A percentile compares a stretch with the other conserved stretches of the same genome.
Conservation (phyloP, 2,888 invertebrate species). For the Escarpia spicata region DNA sequence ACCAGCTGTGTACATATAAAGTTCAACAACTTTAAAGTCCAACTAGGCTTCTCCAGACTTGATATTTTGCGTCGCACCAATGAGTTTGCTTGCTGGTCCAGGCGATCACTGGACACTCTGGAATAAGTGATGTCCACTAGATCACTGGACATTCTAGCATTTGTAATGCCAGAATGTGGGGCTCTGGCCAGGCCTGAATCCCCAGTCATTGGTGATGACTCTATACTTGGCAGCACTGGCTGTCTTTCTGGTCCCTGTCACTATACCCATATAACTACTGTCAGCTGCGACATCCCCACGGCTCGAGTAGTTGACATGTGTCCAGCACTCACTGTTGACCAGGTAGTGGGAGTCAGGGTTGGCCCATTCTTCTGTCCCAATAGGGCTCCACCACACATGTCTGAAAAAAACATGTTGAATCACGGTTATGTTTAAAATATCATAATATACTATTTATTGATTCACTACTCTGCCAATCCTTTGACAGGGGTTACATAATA, state of each 20-base stretch:
- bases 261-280: background rate
- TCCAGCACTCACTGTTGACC: background rate
- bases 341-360: background rate
- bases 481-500: too few relatives aligned
- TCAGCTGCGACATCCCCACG: background rate
- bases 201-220: background rate
- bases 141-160: background rate
- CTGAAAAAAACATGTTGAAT: background rate
- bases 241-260: background rate
- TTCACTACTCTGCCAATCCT: too few relatives aligned
- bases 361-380: background rate
- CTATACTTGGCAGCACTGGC: background rate
- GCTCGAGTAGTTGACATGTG: background rate
- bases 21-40: too few relatives aligned
- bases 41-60: too few relatives aligned
- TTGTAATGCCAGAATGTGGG: background rate
- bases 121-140: too few relatives aligned
- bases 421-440: too few relatives aligned
- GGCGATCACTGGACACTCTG: too few relatives aligned
- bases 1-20: too few relatives aligned
- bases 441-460: too few relatives aligned
- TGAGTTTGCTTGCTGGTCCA: too few relatives aligned
- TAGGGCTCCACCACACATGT: background rate
- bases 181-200: background rate
- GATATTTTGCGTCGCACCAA: too few relatives aligned